phyloP scores from a whole-genome alignment of 1,140 invertebrate species.

The Theocolax elegans region DNA sequence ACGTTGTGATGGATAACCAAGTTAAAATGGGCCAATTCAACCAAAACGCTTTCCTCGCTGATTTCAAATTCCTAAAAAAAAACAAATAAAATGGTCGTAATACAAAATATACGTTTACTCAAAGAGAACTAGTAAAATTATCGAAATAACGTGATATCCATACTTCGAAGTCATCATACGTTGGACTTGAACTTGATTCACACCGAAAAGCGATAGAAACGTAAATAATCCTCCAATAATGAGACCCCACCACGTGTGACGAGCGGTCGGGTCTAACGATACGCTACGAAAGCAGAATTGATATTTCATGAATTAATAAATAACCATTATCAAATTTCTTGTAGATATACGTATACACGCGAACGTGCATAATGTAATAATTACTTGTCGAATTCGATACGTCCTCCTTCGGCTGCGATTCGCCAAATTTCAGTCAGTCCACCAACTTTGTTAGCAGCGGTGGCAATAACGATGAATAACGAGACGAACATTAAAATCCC shows the following conservation, averaged over 20 bases:
- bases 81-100: not conserved
- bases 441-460: constrained; percentile 73
- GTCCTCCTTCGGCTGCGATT: constrained; percentile 72
- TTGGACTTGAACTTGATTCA: constrained; percentile 90
- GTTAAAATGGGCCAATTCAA: constrained; percentile 77
- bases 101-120: constrained; percentile 3
- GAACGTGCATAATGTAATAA: too few species aligned
- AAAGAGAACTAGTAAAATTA: constrained; percentile 10
- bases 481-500: constrained; percentile 82
- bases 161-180: constrained; percentile 81
- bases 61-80: constrained; percentile 67
- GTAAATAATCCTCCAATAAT: constrained; percentile 81
- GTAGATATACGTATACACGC: too few species aligned
- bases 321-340: too few species aligned
- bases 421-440: constrained; percentile 75
- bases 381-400: constrained; percentile 79
- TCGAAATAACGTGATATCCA: constrained; percentile 22
- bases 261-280: constrained; percentile 74
- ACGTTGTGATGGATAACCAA: constrained; percentile 76
- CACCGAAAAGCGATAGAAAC: constrained; percentile 81
- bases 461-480: constrained; percentile 80
- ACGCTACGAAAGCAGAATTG: constrained; percentile 63
- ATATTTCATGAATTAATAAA: not conserved
- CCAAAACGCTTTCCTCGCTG: constrained; percentile 75
- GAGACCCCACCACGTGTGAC: constrained; percentile 82